Conservation (phyloP, 2,797 vertebrate genomes). For the Anguilla obscura region DNA sequence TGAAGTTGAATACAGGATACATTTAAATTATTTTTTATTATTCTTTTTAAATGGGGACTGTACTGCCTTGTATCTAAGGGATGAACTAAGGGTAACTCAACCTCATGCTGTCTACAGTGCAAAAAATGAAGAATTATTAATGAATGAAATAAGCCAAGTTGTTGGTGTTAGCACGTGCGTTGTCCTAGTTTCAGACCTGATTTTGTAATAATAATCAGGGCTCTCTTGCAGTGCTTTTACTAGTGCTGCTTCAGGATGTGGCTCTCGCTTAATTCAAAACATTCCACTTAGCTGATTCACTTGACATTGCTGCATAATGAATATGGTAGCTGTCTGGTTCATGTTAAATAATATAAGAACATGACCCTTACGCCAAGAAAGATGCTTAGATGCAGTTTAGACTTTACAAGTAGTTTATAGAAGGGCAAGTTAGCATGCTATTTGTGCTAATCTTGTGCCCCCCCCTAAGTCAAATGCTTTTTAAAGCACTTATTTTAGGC, state of each 20-base stretch:
- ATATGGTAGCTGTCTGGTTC: neutral
- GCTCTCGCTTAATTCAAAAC: neutral
- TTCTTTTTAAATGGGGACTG: neutral
- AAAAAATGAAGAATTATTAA: neutral
- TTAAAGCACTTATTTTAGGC: neutral
- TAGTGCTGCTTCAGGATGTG: neutral
- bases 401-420: neutral
- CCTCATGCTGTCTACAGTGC: neutral
- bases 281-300: neutral
- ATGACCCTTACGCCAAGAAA: neutral
- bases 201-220: neutral
- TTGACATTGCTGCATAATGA: neutral
- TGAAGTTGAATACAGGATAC: neutral
- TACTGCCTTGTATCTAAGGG: neutral
- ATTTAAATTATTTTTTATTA: neutral
- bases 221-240: neutral
- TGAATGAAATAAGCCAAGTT: neutral
- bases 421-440: neutral
- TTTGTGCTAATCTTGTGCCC: neutral
- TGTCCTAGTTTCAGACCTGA: neutral
- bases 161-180: neutral
- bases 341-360: neutral
- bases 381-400: too few species aligned
- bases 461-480: neutral
- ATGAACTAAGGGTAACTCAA: neutral